phyloP scores from a whole-genome alignment of 2,113 vertebrate species.

The Coturnix japonica region DNA sequence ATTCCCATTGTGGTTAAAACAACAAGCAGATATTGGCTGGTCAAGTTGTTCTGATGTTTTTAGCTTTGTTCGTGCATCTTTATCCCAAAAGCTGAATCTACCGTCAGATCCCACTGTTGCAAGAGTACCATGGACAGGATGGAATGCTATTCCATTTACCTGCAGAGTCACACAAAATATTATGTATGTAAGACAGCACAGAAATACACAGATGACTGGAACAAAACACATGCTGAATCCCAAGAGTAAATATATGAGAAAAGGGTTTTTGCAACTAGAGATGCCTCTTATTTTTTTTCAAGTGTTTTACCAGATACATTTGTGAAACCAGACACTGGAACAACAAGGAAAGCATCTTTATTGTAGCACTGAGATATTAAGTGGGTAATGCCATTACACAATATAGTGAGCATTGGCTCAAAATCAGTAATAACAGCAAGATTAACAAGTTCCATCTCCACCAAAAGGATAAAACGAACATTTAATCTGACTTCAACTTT shows the following conservation, averaged over 20 bases:
- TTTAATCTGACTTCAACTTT: background rate
- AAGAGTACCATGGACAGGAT: slow-evolving; percentile 95
- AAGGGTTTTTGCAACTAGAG: background rate
- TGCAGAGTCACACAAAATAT: slow-evolving; percentile 10
- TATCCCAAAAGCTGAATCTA: slow-evolving; percentile 99
- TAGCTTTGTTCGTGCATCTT: slow-evolving; percentile 97
- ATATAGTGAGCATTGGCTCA: background rate
- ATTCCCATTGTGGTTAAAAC: slow-evolving; percentile 97
- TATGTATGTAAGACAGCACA: background rate
- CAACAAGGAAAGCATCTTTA: background rate
- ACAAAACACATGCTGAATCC: background rate
- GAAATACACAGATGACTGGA: background rate
- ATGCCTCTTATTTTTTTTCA: rapidly evolving
- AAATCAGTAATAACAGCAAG: background rate
- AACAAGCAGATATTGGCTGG: slow-evolving; percentile 95
- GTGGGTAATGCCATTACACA: background rate
- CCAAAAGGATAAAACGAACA: background rate
- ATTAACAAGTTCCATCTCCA: background rate
- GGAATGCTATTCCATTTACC: slow-evolving; percentile 98
- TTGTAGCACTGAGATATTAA: background rate
- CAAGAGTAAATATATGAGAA: background rate
- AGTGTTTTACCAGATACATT: background rate
- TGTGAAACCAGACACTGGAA: background rate
- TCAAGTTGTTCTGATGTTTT: slow-evolving; percentile 98
- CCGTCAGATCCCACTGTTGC: slow-evolving; percentile 97